phyloP scores from a whole-genome alignment of 2,888 invertebrate species.

The Drosophila nigritarsus region DNA sequence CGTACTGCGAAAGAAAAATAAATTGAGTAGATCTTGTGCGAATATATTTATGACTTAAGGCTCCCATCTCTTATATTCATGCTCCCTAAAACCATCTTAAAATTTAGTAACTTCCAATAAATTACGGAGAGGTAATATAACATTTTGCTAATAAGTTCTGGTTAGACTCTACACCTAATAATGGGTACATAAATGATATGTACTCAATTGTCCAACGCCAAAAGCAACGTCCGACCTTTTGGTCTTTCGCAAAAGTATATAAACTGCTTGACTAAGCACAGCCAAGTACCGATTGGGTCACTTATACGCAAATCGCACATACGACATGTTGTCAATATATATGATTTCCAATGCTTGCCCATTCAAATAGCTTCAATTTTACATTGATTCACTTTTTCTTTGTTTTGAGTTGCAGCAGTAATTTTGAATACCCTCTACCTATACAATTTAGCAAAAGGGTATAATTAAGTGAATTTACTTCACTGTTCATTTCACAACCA shows the following conservation, averaged over 20 bases:
- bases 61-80: conserved; percentile 11
- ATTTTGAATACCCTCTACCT: no score
- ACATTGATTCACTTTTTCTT: conserved; percentile 15
- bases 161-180: background rate
- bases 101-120: conserved; percentile 10
- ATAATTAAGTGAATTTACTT: background rate
- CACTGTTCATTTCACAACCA: background rate
- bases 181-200: no score
- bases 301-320: background rate
- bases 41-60: conserved; percentile 55
- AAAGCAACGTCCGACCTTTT: background rate
- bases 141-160: background rate
- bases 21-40: conserved; percentile 61
- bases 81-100: conserved; percentile 2
- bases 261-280: background rate
- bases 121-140: background rate
- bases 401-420: background rate
- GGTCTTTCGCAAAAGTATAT: background rate
- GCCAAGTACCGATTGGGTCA: background rate
- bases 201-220: background rate
- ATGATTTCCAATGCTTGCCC: conserved; percentile 1
- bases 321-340: conserved; percentile 9
- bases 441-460: background rate
- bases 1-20: conserved; percentile 51
- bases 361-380: conserved; percentile 13